These are phyloP conservation scores for Campoplex capitator DNA, from an alignment of 2,888 invertebrate genomes.

Conservation along the genomic window DNA sequence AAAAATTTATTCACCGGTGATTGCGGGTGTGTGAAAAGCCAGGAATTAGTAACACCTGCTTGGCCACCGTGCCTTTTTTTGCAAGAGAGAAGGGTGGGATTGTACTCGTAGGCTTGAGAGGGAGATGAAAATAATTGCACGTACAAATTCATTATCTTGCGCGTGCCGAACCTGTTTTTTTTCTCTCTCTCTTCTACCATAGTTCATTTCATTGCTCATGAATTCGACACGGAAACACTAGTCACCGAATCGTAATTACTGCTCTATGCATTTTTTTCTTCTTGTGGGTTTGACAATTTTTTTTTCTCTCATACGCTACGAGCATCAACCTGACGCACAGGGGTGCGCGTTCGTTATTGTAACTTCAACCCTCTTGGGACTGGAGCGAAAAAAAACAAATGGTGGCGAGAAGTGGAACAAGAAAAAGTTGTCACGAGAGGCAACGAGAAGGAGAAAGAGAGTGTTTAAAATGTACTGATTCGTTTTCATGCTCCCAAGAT, in stretches of 20 bases:
- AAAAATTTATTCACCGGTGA: background rate
- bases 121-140: constrained; percentile 66
- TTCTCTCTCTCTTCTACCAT: background rate
- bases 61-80: constrained; percentile 28
- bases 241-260: constrained; percentile 70
- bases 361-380: constrained; percentile 52
- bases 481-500: constrained; percentile 73
- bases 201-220: constrained; percentile 47
- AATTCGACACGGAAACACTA: constrained; percentile 68
- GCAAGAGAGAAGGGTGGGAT: background rate
- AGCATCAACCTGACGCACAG: constrained; percentile 55
- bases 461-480: constrained; percentile 75
- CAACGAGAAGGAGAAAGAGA: constrained; percentile 12
- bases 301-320: constrained; percentile 29
- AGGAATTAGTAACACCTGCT: constrained; percentile 70
- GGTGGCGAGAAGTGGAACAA: constrained; percentile 53
- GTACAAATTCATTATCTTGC: constrained; percentile 71
- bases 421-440: constrained; percentile 45
- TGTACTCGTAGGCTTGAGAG: background rate
- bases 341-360: constrained; percentile 54
- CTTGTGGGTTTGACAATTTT: constrained; percentile 44
- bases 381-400: constrained; percentile 57
- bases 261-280: constrained; percentile 58
- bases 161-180: constrained; percentile 48
- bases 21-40: background rate